A percentile compares a stretch with the other conserved stretches of the same genome.
These are phyloP conservation scores for Atherinomorus stipes DNA, from an alignment of 2,113 vertebrate genomes.

Conservation along the genomic window DNA sequence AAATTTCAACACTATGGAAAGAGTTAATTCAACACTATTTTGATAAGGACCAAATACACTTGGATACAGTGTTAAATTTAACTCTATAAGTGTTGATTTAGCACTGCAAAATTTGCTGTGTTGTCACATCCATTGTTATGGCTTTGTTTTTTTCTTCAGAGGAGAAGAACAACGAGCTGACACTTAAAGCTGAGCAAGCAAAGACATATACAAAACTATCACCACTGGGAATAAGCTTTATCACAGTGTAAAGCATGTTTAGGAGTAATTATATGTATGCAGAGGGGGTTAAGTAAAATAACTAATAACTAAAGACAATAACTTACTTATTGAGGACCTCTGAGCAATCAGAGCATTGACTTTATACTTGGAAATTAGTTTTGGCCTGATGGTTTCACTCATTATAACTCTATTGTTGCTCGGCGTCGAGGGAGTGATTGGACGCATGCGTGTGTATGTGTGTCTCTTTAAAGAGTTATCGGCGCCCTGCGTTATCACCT, in stretches of 20 bases:
- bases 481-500: conserved; percentile 58
- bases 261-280: conserved; percentile 26
- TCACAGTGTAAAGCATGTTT: conserved; percentile 24
- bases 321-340: conserved; percentile 52
- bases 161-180: neutral
- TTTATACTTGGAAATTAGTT: conserved; percentile 67
- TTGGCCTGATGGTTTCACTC: conserved; percentile 55
- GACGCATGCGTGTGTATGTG: conserved; percentile 31
- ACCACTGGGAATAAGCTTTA: neutral
- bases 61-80: too few species aligned
- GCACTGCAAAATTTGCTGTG: too few species aligned
- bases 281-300: conserved; percentile 53
- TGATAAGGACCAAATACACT: too few species aligned
- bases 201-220: too few species aligned
- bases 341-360: conserved; percentile 56
- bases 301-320: conserved; percentile 68
- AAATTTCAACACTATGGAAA: too few species aligned
- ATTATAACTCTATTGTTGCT: conserved; percentile 69
- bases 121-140: too few species aligned
- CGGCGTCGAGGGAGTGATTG: conserved; percentile 47
- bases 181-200: neutral
- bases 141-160: too few species aligned
- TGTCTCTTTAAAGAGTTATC: conserved; percentile 61
- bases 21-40: too few species aligned
- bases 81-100: too few species aligned